These are phyloP conservation scores for Ctenoplectra terminalis DNA, from an alignment of 1,140 invertebrate genomes.

Conservation along the genomic window DNA sequence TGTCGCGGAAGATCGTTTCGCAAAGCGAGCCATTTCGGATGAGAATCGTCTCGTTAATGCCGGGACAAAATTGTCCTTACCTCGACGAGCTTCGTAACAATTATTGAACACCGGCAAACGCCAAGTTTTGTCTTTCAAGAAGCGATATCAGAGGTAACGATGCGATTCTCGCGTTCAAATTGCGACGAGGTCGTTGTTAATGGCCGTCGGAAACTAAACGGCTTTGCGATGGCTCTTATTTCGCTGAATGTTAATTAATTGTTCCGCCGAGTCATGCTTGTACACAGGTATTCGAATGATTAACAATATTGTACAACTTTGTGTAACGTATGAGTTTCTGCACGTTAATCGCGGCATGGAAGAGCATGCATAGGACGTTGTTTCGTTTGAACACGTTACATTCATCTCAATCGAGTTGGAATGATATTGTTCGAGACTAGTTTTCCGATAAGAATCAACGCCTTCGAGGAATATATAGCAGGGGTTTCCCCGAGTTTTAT, in stretches of 20 bases:
- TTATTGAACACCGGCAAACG: no score
- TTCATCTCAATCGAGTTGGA: background rate
- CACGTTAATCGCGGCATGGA: background rate
- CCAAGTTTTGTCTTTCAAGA: no score
- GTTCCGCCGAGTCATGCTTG: background rate
- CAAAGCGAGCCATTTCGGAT: conserved; percentile 31
- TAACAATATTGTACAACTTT: background rate
- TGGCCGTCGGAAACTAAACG: no score
- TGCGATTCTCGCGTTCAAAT: no score
- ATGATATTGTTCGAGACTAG: conserved; percentile 31
- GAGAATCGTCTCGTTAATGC: conserved; percentile 21
- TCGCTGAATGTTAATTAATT: no score
- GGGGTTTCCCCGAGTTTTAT: conserved; percentile 58
- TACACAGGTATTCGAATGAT: background rate
- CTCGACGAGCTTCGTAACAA: no score
- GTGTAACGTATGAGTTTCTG: background rate
- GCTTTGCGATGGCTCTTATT: no score
- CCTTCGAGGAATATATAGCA: conserved; percentile 22
- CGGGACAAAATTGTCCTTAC: background rate
- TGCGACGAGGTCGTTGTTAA: no score
- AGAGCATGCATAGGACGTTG: background rate
- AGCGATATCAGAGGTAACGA: no score
- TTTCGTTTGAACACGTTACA: background rate
- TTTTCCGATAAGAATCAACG: conserved; percentile 55
- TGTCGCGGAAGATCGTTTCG: conserved; percentile 26